Evolutionary conservation across 2,888 invertebrate species (phyloP).

Genomic region (Eupeodes luniger): DNA sequence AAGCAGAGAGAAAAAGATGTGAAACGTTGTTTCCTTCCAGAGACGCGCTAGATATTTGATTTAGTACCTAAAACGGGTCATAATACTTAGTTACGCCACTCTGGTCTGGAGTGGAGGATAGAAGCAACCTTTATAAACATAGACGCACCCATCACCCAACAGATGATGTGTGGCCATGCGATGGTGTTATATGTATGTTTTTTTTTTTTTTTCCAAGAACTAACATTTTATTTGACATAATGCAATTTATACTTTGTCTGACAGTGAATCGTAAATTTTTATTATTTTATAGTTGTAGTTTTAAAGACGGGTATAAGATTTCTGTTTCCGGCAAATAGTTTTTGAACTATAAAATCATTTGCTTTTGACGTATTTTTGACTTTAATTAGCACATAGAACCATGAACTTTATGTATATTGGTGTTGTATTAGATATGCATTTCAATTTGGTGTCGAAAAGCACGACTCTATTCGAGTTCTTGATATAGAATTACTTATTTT

Average conservation of each 20-base stretch:
- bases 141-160: slow-evolving; percentile 27
- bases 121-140: not conserved
- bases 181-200: slow-evolving; percentile 25
- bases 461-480: too few species aligned
- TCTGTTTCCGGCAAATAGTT: slow-evolving; percentile 5
- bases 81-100: not conserved
- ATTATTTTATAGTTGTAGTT: not conserved
- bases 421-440: not conserved
- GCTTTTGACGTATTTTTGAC: not conserved
- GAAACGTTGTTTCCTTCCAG: slow-evolving; percentile 22
- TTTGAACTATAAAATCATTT: not conserved
- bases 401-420: not conserved
- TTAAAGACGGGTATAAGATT: not conserved
- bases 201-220: slow-evolving; percentile 26
- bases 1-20: slow-evolving; percentile 38
- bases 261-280: slow-evolving; percentile 29
- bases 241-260: slow-evolving; percentile 41
- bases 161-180: slow-evolving; percentile 3
- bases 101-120: not conserved
- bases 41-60: slow-evolving; percentile 50
- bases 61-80: slow-evolving; percentile 38
- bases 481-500: too few species aligned
- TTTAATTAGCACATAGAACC: slow-evolving; percentile 20
- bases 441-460: not conserved
- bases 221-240: slow-evolving; percentile 39